A percentile compares a stretch with the other conserved stretches of the same genome.
Evolutionary conservation across 2,888 invertebrate species (phyloP).

Genomic region (Thumatha senex): DNA sequence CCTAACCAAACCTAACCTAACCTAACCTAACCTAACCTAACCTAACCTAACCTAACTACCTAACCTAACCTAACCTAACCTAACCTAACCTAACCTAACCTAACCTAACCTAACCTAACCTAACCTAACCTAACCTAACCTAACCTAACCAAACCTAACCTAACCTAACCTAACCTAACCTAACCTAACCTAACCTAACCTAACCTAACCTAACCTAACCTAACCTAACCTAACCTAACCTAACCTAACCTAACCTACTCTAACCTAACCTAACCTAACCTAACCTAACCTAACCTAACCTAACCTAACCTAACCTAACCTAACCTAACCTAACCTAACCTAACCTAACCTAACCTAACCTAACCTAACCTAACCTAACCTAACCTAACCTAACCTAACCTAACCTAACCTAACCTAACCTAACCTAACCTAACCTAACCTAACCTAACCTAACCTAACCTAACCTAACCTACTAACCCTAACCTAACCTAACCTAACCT

Average conservation of each 20-base stretch:
- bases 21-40: slow-evolving; percentile 17
- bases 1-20: slow-evolving; percentile 15
- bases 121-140: slow-evolving; percentile 17
- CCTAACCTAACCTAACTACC: slow-evolving; percentile 17
- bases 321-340: slow-evolving; percentile 24
- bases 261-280: slow-evolving; percentile 38
- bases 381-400: slow-evolving; percentile 13
- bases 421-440: slow-evolving; percentile 9
- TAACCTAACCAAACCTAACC: slow-evolving; percentile 17
- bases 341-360: slow-evolving; percentile 30
- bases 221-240: slow-evolving; percentile 22
- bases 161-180: slow-evolving; percentile 19
- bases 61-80: slow-evolving; percentile 15
- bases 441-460: slow-evolving; percentile 10
- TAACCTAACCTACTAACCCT: slow-evolving; percentile 11
- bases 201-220: slow-evolving; percentile 25
- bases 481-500: slow-evolving; percentile 17
- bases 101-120: slow-evolving; percentile 18
- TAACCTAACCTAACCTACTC: slow-evolving; percentile 21
- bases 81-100: slow-evolving; percentile 17
- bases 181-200: slow-evolving; percentile 19
- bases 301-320: slow-evolving; percentile 24
- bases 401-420: slow-evolving; percentile 14
- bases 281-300: slow-evolving; percentile 36
- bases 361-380: slow-evolving; percentile 26